Evolutionary conservation across 2,113 vertebrate genomes (phyloP), one percentile per base, ranked within the genome.

Genomic region (Petaurus breviceps): DNA sequence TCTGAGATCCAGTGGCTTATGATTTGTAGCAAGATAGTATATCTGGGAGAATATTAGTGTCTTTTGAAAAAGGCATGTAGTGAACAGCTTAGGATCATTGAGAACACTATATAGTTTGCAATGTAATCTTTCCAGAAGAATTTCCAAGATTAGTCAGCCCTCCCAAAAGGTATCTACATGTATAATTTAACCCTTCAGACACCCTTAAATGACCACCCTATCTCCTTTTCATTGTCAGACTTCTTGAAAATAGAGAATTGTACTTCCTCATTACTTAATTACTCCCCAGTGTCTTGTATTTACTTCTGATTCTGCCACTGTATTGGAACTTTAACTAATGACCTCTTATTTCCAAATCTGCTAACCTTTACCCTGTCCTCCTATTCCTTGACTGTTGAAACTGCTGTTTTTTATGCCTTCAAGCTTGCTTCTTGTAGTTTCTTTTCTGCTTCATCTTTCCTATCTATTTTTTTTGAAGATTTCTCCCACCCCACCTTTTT

Each of bases 401-500:
- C 28, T 61, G 28, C 25, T 28, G 26, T 61, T 11, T 10, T 61
- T 61, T 61, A 26, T 61, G 55, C 28, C 55, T 61, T 61, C 55
- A 68, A 37, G 31, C 11, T 37, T 61, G 28, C 28, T 61, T 61
- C 57, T 11, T 61, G 16, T 61, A 61, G 28, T 16, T 61, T 61
- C 57, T 37, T 57, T 11, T 57, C 26, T 28, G 28, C 8, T 57
- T 55, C 24, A 25, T 11, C 26, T 61, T 25, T 31, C 26, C 9
- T 61, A 8, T 26, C 55, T 68, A 3, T 68, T 68, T 68, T 37
- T 4, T 31, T 3, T 0, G 11, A 68, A 68, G 57, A 37, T 50
- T 4, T 9, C 6, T 8, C 9, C 43, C 6, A 0, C 10, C 3
- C 16, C 22, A n/a, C 0, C 1, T 89, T n/a, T 51, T 0, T 54